Base-by-base conservation (phyloP, 2,113 vertebrate species). In the Anarrhichthys ocellatus region DNA sequence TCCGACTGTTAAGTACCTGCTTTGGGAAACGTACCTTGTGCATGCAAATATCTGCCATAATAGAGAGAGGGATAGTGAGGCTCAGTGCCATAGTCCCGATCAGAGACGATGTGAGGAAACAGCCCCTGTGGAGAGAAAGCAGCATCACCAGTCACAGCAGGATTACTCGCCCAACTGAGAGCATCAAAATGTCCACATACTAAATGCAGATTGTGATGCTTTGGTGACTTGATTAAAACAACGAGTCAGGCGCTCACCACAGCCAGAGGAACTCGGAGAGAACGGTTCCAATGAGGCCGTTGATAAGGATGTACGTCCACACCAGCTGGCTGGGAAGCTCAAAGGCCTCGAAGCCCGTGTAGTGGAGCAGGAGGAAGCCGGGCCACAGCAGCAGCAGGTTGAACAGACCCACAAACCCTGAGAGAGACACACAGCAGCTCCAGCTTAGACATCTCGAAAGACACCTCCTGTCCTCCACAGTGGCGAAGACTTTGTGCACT, bases 181-280 rank as follows among this genome's bases (percentile, higher is more conserved):
- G 32, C 3, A 48, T 58, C 2, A 17, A 59, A 27, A 50, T 6
- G n/a, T n/a, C 29, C 5, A 22, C 6, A 24, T 36, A 71, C 11
- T 40, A 71, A 61, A 58, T 42, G 24, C 14, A 29, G 46, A 58
- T 3, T n/a, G 7, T 68, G 11, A 22, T 36, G 29, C 68, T 46
- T 68, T 59, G 0, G 3, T 29, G 32, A 70, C 24, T 10, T 36
- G n/a, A 29, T 65, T 59, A 46, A 8, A 8, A 50, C 14, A 5
- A 59, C 0, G 20, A 27, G n/a, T 62, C 2, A 18, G 20, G 40
- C 36, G 38, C 97, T 32, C 95, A 99, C 98, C 98, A 99, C 69
- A 99, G 94, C 98, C 98, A 99, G 69, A 99, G 97, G 90, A 99
- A 98, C 95, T 99, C 98, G 0, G 98, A 99, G 38, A 99, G 95